Evolutionary conservation across 2,113 vertebrate genomes (phyloP).

Genomic region (Leucoraja erinaceus): DNA sequence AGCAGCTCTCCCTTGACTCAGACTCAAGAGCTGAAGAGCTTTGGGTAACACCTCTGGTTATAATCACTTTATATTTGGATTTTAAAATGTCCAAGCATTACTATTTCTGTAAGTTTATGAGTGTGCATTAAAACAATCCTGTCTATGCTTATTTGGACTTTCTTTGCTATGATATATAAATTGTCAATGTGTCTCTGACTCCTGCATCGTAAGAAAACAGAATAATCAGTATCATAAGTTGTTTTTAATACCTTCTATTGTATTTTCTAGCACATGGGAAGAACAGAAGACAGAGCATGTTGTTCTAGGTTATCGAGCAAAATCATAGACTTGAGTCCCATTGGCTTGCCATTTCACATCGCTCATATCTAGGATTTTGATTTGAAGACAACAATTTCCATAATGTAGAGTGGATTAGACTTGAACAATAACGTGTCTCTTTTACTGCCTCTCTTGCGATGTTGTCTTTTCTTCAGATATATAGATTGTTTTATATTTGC

Average conservation of each 20-base stretch:
- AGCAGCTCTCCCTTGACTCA: no score
- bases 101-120: neutral
- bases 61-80: neutral
- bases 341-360: constrained; percentile 43
- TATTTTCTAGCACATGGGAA: constrained; percentile 80
- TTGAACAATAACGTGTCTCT: constrained; percentile 53
- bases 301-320: constrained; percentile 68
- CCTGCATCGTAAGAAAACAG: neutral
- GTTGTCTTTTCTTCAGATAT: constrained; percentile 72
- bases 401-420: constrained; percentile 57
- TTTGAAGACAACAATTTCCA: constrained; percentile 62
- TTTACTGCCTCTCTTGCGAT: constrained; percentile 69
- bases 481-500: constrained; percentile 73
- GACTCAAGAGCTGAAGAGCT: neutral
- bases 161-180: neutral
- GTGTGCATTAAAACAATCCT: neutral
- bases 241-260: constrained; percentile 41
- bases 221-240: neutral
- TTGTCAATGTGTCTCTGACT: neutral
- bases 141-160: neutral
- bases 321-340: constrained; percentile 51
- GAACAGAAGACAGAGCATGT: constrained; percentile 99
- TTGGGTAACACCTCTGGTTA: neutral
- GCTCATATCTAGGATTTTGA: constrained; percentile 50
- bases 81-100: neutral